Conservation (phyloP, 2,888 invertebrate genomes). For the Drosophila kambysellisi region DNA sequence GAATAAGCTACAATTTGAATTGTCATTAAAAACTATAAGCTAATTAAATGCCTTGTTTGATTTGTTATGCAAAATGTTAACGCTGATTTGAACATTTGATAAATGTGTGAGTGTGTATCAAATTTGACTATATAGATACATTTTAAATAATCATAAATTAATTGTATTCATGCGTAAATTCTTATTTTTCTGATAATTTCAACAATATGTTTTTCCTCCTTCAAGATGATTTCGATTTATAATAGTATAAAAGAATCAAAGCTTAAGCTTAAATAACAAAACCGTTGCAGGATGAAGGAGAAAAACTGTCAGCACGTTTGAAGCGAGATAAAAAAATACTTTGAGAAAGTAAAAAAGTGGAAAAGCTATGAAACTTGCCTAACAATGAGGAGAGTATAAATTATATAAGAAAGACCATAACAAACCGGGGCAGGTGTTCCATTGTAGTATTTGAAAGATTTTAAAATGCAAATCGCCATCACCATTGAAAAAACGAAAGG, state of each 20-base stretch:
- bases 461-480: not conserved
- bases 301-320: not conserved
- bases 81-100: not conserved
- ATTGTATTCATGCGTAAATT: not conserved
- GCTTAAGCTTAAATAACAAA: not conserved
- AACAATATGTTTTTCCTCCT: not conserved
- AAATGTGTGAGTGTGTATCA: not conserved
- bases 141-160: not conserved
- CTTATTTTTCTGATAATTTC: not conserved
- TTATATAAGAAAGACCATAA: not conserved
- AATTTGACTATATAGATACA: not conserved
- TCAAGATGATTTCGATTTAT: not conserved
- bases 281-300: not conserved
- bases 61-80: not conserved
- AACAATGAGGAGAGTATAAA: not conserved
- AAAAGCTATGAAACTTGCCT: constrained; percentile 1
- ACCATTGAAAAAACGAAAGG: constrained; percentile 32
- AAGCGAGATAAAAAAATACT: not conserved
- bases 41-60: not conserved
- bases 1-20: not conserved
- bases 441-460: not conserved
- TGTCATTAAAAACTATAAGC: not conserved
- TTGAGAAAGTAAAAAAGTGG: not conserved
- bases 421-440: not conserved
- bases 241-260: not conserved